Evolutionary conservation across 2,113 vertebrate species (phyloP).

Genomic region (Camarhynchus parvulus): DNA sequence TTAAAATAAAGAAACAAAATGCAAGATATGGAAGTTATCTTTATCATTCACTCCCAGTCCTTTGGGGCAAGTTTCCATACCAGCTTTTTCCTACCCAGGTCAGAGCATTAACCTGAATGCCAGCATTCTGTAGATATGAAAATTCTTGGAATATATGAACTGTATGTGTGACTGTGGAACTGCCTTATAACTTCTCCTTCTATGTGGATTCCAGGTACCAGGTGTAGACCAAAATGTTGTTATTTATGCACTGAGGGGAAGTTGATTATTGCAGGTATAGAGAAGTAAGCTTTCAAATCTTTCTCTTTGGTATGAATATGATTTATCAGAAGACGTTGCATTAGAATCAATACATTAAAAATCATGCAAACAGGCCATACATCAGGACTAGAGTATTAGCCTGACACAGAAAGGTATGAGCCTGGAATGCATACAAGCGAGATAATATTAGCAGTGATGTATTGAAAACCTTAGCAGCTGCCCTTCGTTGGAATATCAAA

Average conservation of each 20-base stretch:
- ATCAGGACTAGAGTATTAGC: background rate
- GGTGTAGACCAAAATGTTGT: background rate
- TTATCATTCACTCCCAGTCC: background rate
- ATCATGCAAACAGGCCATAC: background rate
- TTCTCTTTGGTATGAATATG: background rate
- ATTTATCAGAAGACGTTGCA: background rate
- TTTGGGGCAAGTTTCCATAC: background rate
- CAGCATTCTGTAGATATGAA: background rate
- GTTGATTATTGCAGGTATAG: background rate
- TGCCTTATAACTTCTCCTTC: background rate
- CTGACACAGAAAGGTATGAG: conserved; percentile 2
- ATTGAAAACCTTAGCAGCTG: conserved; percentile 2
- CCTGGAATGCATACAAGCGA: background rate
- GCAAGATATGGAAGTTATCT: background rate
- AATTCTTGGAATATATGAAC: background rate
- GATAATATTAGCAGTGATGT: background rate
- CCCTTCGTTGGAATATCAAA: conserved; percentile 1
- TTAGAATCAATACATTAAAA: background rate
- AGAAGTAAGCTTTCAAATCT: background rate
- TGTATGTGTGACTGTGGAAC: background rate
- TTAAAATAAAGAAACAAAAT: background rate
- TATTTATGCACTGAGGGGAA: background rate
- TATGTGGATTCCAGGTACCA: background rate
- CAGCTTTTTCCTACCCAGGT: background rate
- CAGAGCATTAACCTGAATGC: background rate